Evolutionary conservation across 2,888 invertebrate genomes (phyloP).

Genomic region (Synanthedon formicaeformis): DNA sequence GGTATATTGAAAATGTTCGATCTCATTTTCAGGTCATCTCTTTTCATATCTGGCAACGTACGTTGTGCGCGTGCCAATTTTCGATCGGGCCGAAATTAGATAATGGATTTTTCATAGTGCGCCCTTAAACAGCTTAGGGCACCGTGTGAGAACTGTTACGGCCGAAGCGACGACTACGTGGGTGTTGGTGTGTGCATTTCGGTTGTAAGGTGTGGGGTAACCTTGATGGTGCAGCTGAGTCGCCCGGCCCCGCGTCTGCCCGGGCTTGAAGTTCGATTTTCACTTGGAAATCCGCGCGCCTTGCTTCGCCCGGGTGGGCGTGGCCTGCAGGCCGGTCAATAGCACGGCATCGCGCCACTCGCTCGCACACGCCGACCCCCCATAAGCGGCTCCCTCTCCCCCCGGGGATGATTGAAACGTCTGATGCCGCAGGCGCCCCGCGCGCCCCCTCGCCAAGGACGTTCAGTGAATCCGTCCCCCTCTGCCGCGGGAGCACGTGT

Average conservation of each 20-base stretch:
- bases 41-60: constrained; percentile 44
- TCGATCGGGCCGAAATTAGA: constrained; percentile 37
- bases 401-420: constrained; percentile 70
- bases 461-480: constrained; percentile 71
- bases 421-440: constrained; percentile 70
- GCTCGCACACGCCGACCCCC: constrained; percentile 24
- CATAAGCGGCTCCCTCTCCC: constrained; percentile 40
- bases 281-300: constrained; percentile 64
- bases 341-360: constrained; percentile 57
- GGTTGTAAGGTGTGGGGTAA: constrained; percentile 34
- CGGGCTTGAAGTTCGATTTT: constrained; percentile 67
- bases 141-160: not conserved
- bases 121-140: constrained; percentile 5
- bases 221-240: constrained; percentile 57
- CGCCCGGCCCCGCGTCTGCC: constrained; percentile 54
- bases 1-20: not conserved
- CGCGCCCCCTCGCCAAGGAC: constrained; percentile 67
- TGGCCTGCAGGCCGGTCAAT: constrained; percentile 68
- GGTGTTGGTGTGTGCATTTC: constrained; percentile 29
- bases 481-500: constrained; percentile 70
- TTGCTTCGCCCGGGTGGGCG: constrained; percentile 68
- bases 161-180: constrained; percentile 1
- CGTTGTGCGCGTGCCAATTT: constrained; percentile 54
- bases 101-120: constrained; percentile 22
- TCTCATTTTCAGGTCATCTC: constrained; percentile 33